phyloP scores from a whole-genome alignment of 2,797 vertebrate genomes.

The Lutjanus argentimaculatus region DNA sequence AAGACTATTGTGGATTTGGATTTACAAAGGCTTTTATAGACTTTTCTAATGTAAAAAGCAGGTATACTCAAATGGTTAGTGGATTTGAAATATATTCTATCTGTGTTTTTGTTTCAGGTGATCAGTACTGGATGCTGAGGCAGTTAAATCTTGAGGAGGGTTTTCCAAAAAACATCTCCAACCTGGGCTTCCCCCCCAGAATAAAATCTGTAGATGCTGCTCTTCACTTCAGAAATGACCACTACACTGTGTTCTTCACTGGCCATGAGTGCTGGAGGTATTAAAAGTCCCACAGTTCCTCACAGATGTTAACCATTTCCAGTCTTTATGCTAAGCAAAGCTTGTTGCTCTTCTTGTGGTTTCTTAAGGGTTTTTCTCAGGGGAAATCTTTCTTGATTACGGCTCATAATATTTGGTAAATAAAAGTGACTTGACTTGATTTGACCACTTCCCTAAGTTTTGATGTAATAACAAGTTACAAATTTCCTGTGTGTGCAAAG shows the following conservation, averaged over 20 bases:
- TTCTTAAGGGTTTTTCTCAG: neutral
- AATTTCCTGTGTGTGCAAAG: constrained; percentile 14
- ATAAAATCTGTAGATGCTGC: constrained; percentile 75
- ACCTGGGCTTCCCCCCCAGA: constrained; percentile 73
- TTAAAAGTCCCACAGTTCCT: neutral
- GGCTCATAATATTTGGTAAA: no score
- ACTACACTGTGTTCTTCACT: constrained; percentile 76
- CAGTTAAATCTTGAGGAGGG: constrained; percentile 58
- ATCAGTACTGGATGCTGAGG: constrained; percentile 74
- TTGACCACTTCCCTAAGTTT: neutral
- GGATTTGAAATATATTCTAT: neutral
- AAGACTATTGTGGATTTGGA: no score
- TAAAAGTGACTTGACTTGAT: neutral
- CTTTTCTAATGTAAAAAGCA: neutral
- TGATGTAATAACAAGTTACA: neutral
- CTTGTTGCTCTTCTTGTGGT: no score
- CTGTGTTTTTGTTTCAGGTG: constrained; percentile 54
- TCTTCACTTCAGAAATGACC: constrained; percentile 66
- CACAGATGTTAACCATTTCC: neutral
- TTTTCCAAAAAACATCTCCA: constrained; percentile 75
- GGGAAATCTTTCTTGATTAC: no score
- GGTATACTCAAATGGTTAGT: neutral
- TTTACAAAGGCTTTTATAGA: neutral
- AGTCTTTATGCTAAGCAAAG: neutral
- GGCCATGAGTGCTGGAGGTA: constrained; percentile 79